These are phyloP conservation scores for Caenorhabditis panamensis DNA, from an alignment of 2,888 invertebrate species.

Conservation along the genomic window DNA sequence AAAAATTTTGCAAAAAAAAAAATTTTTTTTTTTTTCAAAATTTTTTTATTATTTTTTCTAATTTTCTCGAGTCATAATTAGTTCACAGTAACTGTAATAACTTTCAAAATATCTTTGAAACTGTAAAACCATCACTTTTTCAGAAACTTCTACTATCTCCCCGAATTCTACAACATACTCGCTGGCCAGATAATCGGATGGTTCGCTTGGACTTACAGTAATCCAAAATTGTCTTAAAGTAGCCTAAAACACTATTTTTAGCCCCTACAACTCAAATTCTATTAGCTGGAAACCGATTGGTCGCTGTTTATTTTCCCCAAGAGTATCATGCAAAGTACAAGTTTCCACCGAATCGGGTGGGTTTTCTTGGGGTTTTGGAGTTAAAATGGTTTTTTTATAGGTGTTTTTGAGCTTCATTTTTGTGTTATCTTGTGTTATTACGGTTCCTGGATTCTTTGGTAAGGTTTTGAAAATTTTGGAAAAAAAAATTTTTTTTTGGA, in stretches of 20 bases:
- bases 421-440: not conserved
- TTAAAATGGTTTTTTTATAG: slow-evolving; percentile 2
- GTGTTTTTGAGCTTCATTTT: slow-evolving; percentile 24
- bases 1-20: not conserved
- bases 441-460: slow-evolving; percentile 37
- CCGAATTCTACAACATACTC: slow-evolving; percentile 33
- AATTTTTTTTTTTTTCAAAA: not conserved
- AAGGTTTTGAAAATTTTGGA: too few relatives aligned
- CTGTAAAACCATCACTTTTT: not conserved
- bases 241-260: not conserved
- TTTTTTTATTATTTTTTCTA: not conserved
- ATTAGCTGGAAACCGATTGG: slow-evolving; percentile 38
- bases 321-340: slow-evolving; percentile 37
- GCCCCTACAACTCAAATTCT: slow-evolving; percentile 47
- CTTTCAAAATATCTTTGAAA: too few relatives aligned
- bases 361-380: not conserved
- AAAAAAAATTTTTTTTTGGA: too few relatives aligned
- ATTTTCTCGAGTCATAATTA: too few relatives aligned
- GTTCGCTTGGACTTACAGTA: slow-evolving; percentile 57
- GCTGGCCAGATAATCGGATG: slow-evolving; percentile 51
- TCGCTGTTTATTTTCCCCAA: slow-evolving; percentile 45
- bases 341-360: slow-evolving; percentile 29
- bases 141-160: slow-evolving; percentile 52
- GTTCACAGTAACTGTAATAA: too few relatives aligned
- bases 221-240: not conserved